Percentiles rank a stretch among this genome's conserved stretches.
Conservation (phyloP, 1,140 invertebrate species). For the Aphis craccivora region DNA sequence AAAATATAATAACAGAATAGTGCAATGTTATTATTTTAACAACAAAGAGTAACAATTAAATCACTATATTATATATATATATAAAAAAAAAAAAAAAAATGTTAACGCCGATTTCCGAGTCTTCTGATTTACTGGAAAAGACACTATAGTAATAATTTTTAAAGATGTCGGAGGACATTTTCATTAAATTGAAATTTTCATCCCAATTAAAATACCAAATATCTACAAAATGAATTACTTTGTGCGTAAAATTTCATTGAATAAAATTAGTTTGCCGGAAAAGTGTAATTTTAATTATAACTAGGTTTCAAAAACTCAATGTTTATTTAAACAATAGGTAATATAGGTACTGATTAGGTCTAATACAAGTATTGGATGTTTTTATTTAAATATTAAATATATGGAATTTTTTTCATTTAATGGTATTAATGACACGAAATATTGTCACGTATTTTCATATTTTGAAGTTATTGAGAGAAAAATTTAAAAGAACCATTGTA, state of each 20-base stretch:
- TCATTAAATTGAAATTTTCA: not conserved
- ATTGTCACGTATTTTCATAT: not conserved
- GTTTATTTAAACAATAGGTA: not conserved
- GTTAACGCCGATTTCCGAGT: not conserved
- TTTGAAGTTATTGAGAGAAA: not conserved
- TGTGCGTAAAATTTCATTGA: not conserved
- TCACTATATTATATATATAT: not conserved
- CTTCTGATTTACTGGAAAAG: not conserved
- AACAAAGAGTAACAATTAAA: not conserved
- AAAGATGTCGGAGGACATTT: not conserved
- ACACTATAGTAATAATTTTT: not conserved
- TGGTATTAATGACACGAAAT: not conserved
- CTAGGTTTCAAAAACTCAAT: not conserved
- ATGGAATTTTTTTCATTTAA: not conserved
- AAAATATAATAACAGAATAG: not conserved
- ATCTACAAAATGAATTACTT: not conserved
- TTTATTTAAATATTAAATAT: no score
- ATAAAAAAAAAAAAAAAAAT: not conserved
- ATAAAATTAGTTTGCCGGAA: not conserved
- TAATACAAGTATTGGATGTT: not conserved
- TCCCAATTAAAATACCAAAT: not conserved
- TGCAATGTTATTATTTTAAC: not conserved
- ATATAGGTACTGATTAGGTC: not conserved
- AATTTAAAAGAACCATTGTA: not conserved
- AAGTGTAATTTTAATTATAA: not conserved